phyloP scores from a whole-genome alignment of 2,888 invertebrate genomes.

The Drosophila quasianomalipes region DNA sequence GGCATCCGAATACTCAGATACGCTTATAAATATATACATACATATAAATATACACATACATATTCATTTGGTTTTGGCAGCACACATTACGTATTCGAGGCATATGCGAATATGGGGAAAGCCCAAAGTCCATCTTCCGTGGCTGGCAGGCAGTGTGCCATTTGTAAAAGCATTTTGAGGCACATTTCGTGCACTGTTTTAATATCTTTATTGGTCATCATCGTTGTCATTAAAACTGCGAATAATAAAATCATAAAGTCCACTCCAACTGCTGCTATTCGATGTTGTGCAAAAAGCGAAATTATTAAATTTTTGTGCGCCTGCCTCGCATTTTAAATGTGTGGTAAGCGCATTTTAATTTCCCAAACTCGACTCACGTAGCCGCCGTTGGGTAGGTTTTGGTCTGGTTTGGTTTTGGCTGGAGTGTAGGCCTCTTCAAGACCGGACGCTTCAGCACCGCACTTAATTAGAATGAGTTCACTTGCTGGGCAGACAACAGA shows the following conservation, averaged over 20 bases:
- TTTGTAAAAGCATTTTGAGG: conserved; percentile 75
- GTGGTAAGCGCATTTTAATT: conserved; percentile 60
- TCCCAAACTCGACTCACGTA: conserved; percentile 59
- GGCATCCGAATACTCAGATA: conserved; percentile 36
- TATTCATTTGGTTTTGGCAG: conserved; percentile 62
- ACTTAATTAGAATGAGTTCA: conserved; percentile 82
- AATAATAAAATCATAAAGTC: conserved; percentile 77
- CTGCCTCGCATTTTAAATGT: conserved; percentile 76
- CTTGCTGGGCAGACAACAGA: conserved; percentile 23
- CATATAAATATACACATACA: conserved; percentile 39
- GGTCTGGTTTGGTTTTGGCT: not conserved
- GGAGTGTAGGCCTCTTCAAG: conserved; percentile 10
- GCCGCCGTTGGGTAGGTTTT: conserved; percentile 44
- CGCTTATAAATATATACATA: conserved; percentile 46
- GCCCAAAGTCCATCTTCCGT: conserved; percentile 42
- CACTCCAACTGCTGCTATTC: conserved; percentile 16
- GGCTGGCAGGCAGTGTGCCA: conserved; percentile 60
- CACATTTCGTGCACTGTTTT: conserved; percentile 77
- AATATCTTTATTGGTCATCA: conserved; percentile 83
- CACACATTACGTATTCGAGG: conserved; percentile 61
- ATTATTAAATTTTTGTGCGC: conserved; percentile 76
- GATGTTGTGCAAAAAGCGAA: conserved; percentile 75
- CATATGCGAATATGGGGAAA: conserved; percentile 60
- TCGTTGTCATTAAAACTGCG: conserved; percentile 75
- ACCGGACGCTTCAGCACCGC: conserved; percentile 14